Percentiles rank a stretch among this genome's conserved stretches.
phyloP scores from a whole-genome alignment of 2,888 invertebrate species.

The Drosophila longiperda region DNA sequence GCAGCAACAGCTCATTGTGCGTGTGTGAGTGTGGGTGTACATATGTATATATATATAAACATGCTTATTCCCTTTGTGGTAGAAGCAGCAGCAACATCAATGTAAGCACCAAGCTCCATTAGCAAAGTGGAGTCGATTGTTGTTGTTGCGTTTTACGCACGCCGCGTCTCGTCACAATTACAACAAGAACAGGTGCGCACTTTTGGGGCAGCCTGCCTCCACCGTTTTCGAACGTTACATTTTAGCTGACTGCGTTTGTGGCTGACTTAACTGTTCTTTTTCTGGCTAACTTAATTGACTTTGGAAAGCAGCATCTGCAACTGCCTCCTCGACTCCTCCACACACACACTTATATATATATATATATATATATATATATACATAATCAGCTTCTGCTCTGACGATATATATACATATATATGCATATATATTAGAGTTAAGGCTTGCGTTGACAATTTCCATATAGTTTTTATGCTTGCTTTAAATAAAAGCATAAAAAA shows the following conservation, averaged over 20 bases:
- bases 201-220: slow-evolving; percentile 25
- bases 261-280: slow-evolving; percentile 31
- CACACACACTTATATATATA: neutral
- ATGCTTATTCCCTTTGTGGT: slow-evolving; percentile 68
- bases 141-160: slow-evolving; percentile 63
- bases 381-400: slow-evolving; percentile 22
- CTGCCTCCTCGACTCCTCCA: neutral
- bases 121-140: slow-evolving; percentile 49
- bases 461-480: slow-evolving; percentile 39
- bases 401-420: slow-evolving; percentile 4
- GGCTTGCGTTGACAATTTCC: slow-evolving; percentile 32
- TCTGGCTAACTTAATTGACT: slow-evolving; percentile 35
- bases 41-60: slow-evolving; percentile 26
- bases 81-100: slow-evolving; percentile 55
- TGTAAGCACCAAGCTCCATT: slow-evolving; percentile 64
- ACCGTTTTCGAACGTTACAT: slow-evolving; percentile 29
- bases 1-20: slow-evolving; percentile 51
- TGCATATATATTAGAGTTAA: slow-evolving; percentile 24
- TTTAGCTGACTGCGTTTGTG: slow-evolving; percentile 39
- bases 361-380: neutral
- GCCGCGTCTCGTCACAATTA: slow-evolving; percentile 49
- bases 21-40: slow-evolving; percentile 2
- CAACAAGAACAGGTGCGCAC: slow-evolving; percentile 32
- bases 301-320: slow-evolving; percentile 4
- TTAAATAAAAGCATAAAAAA: slow-evolving; percentile 57